Evolutionary conservation across 2,888 invertebrate genomes (phyloP), one percentile per base, ranked within the genome.

Genomic region (Lacanobia wlatinum): DNA sequence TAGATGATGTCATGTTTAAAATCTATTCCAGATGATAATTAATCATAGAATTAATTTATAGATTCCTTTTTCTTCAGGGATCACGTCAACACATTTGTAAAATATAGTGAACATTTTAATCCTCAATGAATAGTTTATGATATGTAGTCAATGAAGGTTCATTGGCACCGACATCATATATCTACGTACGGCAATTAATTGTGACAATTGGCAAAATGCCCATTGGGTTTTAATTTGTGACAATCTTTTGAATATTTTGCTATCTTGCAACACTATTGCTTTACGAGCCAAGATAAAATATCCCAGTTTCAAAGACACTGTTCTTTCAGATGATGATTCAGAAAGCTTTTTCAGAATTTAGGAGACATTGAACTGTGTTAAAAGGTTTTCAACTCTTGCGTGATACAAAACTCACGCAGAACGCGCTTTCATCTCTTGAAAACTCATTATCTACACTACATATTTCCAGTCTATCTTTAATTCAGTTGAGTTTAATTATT

Each of bases 121-220:
- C 16, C 7, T 60, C 62, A 81, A 43, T 76, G 43, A 79, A 46
- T n/a, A 60, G 43, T 21, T 64, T 63, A 70, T 64, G 61, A 83
- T 84, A 79, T 86, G 50, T 70, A 28, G 64, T 82, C 85, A 83
- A 78, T 85, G 75, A 83, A 83, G 88, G 90, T 90, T 91, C 91
- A 88, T 85, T 89, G 90, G 82, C 93, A 88, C 85, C 83, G 69
- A 70, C 75, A 86, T 83, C 63, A 85, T 83, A 76, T 64, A 80
- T 87, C 79, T 84, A 79, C 78, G 69, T 86, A 82, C 82, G 84
- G 73, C 84, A 75, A 90, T 91, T 91, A 91, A 91, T 91, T 90
- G 87, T 86, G 76, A 80, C 85, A 85, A 89, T 91, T 94, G 93
- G 92, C 91, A 86, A 80, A 40, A 50, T 86, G 92, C 94, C 94